Base-by-base conservation (phyloP, 2,888 invertebrate genomes). In the Helleia helle region DNA sequence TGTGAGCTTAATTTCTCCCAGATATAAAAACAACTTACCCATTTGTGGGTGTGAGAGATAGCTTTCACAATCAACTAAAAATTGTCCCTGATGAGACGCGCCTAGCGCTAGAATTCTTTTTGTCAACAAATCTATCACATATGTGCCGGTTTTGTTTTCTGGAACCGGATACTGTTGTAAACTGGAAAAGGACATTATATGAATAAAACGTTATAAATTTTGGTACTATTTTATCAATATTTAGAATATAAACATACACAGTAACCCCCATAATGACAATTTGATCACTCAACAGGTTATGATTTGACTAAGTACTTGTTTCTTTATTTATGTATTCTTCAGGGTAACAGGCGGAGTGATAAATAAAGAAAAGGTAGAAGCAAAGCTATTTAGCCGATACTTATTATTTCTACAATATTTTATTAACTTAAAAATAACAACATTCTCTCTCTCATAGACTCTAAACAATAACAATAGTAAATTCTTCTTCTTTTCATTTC, bases 41-140 rank as follows among this genome's bases (percentile, higher is more conserved):
- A 93, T 84, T 57, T 90, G 89, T 1, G 92, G 91, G 30, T 91
- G 89, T 0, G 94, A 93, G 27, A 91, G 90, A 63, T 94, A 97
- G 0, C 96, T 96, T 71, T 98, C 97, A 59, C 97, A 98, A 65
- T 98, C 97, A 0, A 98, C 97, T 37, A 94, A 73, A 70, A 97
- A 97, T 56, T 94, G 95, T 0, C 97, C 97, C 43, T 92, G 90
- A 61, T 93, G 95, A 0, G 89, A 80, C 0, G 96, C 97, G 11
- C 97, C 97, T 1, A 97, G 80, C 0, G 95, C 92, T 25, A 92
- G 81, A 13, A 98, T 89, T 12, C 96, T 87, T 68, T 96, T 96
- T 1, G 94, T 91, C 1, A 97, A 81, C 42, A 92, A 86, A 52
- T 98, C 97, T 44, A 97, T 93, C 0, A 93, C 92, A 59, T 94